A percentile compares a stretch with the other conserved stretches of the same genome.
Evolutionary conservation across 2,797 vertebrate species (phyloP).

Genomic region (Takifugu ocellatus): DNA sequence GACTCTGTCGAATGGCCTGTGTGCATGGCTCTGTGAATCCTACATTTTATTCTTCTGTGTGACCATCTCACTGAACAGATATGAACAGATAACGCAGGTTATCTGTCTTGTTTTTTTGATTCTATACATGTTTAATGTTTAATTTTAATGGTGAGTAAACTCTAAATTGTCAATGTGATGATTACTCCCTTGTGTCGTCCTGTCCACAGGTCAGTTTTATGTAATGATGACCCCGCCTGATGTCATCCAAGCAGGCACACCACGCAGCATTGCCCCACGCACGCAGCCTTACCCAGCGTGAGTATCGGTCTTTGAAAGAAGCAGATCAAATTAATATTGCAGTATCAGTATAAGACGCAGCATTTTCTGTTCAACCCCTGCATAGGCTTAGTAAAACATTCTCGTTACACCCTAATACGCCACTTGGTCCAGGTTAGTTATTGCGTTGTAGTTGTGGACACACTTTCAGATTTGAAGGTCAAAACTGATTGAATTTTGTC

Average conservation of each 20-base stretch:
- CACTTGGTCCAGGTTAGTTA: background rate
- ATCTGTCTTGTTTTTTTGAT: background rate
- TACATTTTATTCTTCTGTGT: background rate
- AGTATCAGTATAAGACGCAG: slow-evolving; percentile 4
- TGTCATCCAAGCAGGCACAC: slow-evolving; percentile 82
- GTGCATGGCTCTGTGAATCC: background rate
- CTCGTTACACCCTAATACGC: background rate
- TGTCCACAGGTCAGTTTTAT: slow-evolving; percentile 83
- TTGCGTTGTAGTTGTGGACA: slow-evolving; percentile 2
- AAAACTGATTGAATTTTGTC: slow-evolving; percentile 5
- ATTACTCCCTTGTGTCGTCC: slow-evolving; percentile 2
- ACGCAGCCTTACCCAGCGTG: slow-evolving; percentile 85
- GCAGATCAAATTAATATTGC: background rate
- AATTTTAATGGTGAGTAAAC: background rate
- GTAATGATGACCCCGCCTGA: slow-evolving; percentile 92
- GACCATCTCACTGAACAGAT: background rate
- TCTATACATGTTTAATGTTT: background rate
- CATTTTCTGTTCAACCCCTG: background rate
- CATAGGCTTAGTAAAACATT: background rate
- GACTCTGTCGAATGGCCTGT: background rate
- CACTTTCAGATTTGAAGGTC: slow-evolving; percentile 1
- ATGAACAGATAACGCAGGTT: background rate
- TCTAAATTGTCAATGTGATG: slow-evolving; percentile 4
- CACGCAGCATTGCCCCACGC: slow-evolving; percentile 81
- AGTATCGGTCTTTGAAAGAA: slow-evolving; percentile 51